Evolutionary conservation across 2,888 invertebrate species (phyloP).

Genomic region (Actias luna): DNA sequence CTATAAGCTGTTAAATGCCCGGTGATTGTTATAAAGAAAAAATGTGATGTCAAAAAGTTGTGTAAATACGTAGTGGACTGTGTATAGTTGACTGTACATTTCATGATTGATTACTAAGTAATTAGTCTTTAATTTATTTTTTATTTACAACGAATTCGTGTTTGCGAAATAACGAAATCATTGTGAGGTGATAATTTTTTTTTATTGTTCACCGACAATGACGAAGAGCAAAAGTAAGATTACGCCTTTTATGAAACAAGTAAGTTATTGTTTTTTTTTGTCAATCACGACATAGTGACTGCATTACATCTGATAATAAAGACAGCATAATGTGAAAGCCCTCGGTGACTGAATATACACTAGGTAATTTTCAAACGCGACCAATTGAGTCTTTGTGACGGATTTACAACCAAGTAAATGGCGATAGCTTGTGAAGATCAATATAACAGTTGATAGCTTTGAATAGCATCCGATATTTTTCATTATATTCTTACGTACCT

Average conservation of each 20-base stretch:
- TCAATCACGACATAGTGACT: no score
- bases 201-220: slow-evolving; percentile 27
- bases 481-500: no score
- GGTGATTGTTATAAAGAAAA: background rate
- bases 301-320: no score
- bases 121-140: background rate
- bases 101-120: background rate
- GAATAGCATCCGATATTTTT: no score
- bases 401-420: no score
- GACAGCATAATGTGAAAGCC: no score
- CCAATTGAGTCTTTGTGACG: no score
- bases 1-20: background rate
- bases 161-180: background rate
- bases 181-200: slow-evolving; percentile 7
- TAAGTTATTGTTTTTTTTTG: slow-evolving; percentile 25
- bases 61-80: background rate
- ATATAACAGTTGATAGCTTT: no score
- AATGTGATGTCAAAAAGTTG: background rate
- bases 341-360: no score
- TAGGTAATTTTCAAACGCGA: no score
- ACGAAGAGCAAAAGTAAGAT: slow-evolving; percentile 27
- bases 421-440: no score
- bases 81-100: background rate
- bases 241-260: slow-evolving; percentile 50
- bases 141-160: background rate